A percentile compares a stretch with the other conserved stretches of the same genome.
These are phyloP conservation scores for Anarsia innoxiella DNA, from an alignment of 2,888 invertebrate genomes.

Conservation along the genomic window DNA sequence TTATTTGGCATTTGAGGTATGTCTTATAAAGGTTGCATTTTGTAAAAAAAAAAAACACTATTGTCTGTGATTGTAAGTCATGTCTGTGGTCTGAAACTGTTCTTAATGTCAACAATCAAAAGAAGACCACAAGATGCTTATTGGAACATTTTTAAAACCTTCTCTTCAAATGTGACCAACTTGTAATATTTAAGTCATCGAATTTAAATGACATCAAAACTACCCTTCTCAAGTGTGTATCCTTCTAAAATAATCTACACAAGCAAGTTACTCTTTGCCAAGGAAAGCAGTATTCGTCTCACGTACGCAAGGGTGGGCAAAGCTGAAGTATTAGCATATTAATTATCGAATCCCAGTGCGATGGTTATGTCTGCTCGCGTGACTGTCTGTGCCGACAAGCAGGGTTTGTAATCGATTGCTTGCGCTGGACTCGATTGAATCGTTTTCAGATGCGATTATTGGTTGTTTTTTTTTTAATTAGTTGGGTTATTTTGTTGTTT, in stretches of 20 bases:
- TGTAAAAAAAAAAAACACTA: too few species aligned
- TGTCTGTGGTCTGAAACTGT: too few species aligned
- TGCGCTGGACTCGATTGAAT: not conserved
- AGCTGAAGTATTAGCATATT: constrained; percentile 61
- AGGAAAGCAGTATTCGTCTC: constrained; percentile 32
- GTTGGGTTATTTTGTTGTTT: not conserved
- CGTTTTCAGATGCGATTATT: not conserved
- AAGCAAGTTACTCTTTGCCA: constrained; percentile 26
- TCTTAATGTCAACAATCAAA: not conserved
- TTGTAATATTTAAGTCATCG: not conserved
- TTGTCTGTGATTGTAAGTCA: too few species aligned
- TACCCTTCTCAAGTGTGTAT: too few species aligned
- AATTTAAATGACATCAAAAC: too few species aligned
- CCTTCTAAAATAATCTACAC: too few species aligned
- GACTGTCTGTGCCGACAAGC: constrained; percentile 26
- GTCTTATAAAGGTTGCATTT: too few species aligned
- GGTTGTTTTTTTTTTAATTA: not conserved
- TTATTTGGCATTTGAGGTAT: too few species aligned
- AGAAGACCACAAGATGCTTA: too few species aligned
- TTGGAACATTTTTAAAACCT: constrained; percentile 4
- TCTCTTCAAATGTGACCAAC: too few species aligned
- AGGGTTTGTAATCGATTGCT: constrained; percentile 12
- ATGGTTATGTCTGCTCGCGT: constrained; percentile 45
- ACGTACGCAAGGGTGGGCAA: constrained; percentile 53
- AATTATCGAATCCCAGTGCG: constrained; percentile 51